phyloP scores from a whole-genome alignment of 2,888 invertebrate species.

The Hetaerina titia region DNA sequence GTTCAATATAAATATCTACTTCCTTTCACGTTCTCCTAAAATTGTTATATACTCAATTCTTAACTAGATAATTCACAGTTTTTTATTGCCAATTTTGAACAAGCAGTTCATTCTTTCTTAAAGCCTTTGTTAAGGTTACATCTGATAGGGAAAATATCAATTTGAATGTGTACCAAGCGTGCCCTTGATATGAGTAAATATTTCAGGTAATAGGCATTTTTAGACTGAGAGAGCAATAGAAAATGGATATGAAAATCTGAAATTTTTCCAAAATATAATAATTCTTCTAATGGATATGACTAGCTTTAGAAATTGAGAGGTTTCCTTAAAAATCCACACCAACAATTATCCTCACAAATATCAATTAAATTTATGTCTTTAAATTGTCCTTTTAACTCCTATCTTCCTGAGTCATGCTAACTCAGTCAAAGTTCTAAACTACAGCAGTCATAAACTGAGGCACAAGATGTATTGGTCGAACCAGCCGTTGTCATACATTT shows the following conservation, averaged over 20 bases:
- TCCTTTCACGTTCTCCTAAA: background rate
- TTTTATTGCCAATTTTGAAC: background rate
- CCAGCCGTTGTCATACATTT: background rate
- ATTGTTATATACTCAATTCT: background rate
- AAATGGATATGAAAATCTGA: background rate
- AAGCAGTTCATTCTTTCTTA: background rate
- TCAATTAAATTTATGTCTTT: background rate
- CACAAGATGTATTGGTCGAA: slow-evolving; percentile 41
- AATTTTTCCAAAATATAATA: slow-evolving; percentile 52
- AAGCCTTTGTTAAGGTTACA: background rate
- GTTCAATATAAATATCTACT: background rate
- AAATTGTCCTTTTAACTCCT: background rate
- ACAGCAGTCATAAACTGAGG: slow-evolving; percentile 41
- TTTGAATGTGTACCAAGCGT: background rate
- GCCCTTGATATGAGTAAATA: slow-evolving; percentile 37
- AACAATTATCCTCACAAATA: slow-evolving; percentile 14
- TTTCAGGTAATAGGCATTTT: background rate
- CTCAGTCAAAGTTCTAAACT: slow-evolving; percentile 25
- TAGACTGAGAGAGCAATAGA: background rate
- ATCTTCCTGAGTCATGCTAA: slow-evolving; percentile 3
- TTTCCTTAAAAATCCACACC: slow-evolving; percentile 24
- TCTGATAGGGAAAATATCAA: background rate
- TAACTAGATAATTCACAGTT: background rate
- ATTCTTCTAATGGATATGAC: slow-evolving; percentile 37
- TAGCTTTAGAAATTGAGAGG: slow-evolving; percentile 45